Evolutionary conservation across 2,113 vertebrate species (phyloP).

Genomic region (Pleuronectes platessa): DNA sequence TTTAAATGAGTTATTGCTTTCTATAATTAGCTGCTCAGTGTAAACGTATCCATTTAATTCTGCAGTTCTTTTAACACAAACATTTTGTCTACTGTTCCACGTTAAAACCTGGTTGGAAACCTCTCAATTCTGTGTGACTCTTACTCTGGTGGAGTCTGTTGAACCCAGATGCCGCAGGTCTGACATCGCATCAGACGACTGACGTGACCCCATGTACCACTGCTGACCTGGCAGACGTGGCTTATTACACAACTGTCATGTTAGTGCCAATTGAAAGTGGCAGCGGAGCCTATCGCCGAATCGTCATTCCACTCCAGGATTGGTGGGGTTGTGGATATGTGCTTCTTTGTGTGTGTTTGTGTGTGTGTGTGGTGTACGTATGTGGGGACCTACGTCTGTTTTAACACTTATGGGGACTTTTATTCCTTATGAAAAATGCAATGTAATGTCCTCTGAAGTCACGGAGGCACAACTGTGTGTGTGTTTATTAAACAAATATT

Average conservation of each 20-base stretch:
- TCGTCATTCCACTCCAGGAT: slow-evolving; percentile 57
- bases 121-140: slow-evolving; percentile 1
- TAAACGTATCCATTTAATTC: too few species aligned
- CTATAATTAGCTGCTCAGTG: too few species aligned
- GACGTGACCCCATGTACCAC: slow-evolving; percentile 59
- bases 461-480: too few species aligned
- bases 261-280: slow-evolving; percentile 71
- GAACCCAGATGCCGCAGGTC: slow-evolving; percentile 20
- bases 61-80: too few species aligned
- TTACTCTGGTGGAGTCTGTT: slow-evolving; percentile 14
- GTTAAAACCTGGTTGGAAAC: not conserved
- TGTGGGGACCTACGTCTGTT: too few species aligned
- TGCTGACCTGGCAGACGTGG: slow-evolving; percentile 63
- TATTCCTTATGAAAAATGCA: too few species aligned
- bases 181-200: slow-evolving; percentile 59
- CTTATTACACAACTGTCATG: slow-evolving; percentile 69
- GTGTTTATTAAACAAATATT: too few species aligned
- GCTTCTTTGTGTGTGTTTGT: slow-evolving; percentile 5
- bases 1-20: too few species aligned
- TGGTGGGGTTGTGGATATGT: slow-evolving; percentile 28
- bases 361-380: not conserved
- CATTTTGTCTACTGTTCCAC: too few species aligned
- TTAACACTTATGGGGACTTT: too few species aligned
- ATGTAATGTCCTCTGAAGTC: too few species aligned
- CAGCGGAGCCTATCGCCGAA: slow-evolving; percentile 46